These are phyloP conservation scores for Bugula neritina DNA, from an alignment of 2,888 invertebrate genomes.

Conservation along the genomic window DNA sequence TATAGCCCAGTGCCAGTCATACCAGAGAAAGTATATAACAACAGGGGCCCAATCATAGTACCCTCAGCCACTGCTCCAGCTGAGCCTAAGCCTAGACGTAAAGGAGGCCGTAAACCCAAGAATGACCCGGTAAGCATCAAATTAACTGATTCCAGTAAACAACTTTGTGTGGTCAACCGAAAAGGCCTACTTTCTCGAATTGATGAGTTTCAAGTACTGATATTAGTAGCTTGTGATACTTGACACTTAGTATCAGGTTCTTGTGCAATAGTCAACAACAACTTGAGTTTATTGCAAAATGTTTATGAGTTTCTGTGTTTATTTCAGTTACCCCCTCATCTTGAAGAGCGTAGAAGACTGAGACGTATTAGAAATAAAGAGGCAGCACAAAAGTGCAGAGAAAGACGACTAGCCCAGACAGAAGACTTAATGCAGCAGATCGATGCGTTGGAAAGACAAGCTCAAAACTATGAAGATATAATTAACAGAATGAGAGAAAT, in stretches of 20 bases:
- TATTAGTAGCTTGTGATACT: too few relatives aligned
- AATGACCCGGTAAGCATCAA: slow-evolving; percentile 24
- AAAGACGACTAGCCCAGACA: slow-evolving; percentile 21
- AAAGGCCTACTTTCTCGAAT: too few relatives aligned
- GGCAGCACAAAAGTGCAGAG: slow-evolving; percentile 23
- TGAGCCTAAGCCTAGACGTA: slow-evolving; percentile 23
- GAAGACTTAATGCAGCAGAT: slow-evolving; percentile 10
- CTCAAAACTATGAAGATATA: neutral
- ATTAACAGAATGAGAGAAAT: slow-evolving; percentile 17
- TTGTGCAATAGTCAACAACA: too few relatives aligned
- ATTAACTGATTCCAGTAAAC: too few relatives aligned
- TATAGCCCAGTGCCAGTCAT: neutral
- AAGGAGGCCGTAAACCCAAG: slow-evolving; percentile 25
- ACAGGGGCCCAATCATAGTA: slow-evolving; percentile 16
- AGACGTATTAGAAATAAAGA: slow-evolving; percentile 20
- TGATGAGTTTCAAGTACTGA: too few relatives aligned
- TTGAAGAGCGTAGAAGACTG: slow-evolving; percentile 8
- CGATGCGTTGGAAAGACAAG: neutral
- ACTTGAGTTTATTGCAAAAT: neutral
- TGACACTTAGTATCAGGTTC: too few relatives aligned
- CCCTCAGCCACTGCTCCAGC: slow-evolving; percentile 19
- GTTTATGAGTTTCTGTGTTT: neutral
- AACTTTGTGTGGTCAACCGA: too few relatives aligned
- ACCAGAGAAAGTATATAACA: neutral
- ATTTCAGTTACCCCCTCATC: slow-evolving; percentile 21